Evolutionary conservation across 2,113 vertebrate species (phyloP).

Genomic region (Chunga burmeisteri): DNA sequence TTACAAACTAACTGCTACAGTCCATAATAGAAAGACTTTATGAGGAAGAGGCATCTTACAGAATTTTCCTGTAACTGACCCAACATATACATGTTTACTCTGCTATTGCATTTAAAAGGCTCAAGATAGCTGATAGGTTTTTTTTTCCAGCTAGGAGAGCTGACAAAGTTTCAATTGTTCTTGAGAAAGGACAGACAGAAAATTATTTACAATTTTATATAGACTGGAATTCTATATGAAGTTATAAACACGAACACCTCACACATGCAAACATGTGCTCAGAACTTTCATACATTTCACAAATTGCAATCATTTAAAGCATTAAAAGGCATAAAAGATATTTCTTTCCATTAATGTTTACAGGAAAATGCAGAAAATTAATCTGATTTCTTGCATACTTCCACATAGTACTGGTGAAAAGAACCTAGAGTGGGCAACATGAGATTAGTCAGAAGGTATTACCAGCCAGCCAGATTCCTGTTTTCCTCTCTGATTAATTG

Average conservation of each 20-base stretch:
- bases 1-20: background rate
- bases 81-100: background rate
- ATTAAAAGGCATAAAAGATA: background rate
- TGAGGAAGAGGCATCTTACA: background rate
- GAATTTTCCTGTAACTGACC: background rate
- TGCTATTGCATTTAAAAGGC: background rate
- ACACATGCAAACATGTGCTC: accelerated
- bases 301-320: background rate
- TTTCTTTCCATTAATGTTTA: background rate
- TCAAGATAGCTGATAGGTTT: background rate
- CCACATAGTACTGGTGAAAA: background rate
- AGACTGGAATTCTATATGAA: background rate
- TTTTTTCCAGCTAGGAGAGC: background rate
- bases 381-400: background rate
- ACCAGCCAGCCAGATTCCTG: background rate
- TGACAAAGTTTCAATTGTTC: background rate
- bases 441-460: background rate
- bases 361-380: background rate
- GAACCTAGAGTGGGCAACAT: background rate
- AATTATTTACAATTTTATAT: background rate
- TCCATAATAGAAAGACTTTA: background rate
- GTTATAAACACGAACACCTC: background rate
- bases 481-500: background rate
- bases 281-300: background rate
- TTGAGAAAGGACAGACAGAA: background rate